Conservation (phyloP, 2,113 vertebrate species). For the Vimba vimba region DNA sequence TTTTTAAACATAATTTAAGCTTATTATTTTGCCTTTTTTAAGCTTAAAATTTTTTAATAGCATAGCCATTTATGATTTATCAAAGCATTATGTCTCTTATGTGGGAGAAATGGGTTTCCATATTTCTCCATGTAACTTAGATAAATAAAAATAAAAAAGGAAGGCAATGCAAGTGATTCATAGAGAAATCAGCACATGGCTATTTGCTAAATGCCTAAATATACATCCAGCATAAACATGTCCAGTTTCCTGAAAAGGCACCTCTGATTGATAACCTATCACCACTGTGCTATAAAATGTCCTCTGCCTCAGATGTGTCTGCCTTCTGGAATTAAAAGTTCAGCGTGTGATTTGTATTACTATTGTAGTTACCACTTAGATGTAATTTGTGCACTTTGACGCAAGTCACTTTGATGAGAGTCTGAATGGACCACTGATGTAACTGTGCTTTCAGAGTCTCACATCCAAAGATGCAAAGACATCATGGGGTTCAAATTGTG, state of each 20-base stretch:
- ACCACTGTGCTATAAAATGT: neutral
- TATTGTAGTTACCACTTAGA: neutral
- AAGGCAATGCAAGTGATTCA: neutral
- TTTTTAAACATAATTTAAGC: neutral
- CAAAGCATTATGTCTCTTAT: neutral
- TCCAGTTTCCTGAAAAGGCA: neutral
- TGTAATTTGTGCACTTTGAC: neutral
- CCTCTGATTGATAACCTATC: neutral
- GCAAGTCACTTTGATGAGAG: slow-evolving; percentile 2
- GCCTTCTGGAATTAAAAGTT: neutral
- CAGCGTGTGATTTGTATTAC: neutral
- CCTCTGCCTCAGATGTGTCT: neutral
- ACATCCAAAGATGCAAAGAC: neutral
- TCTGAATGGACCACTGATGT: neutral
- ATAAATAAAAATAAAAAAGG: neutral
- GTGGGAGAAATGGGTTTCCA: neutral
- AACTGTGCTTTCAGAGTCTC: neutral
- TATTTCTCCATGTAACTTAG: neutral
- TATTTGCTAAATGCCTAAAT: neutral
- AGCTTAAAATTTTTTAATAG: neutral
- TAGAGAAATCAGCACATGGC: neutral
- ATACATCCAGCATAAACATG: no score
- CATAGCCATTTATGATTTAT: neutral
- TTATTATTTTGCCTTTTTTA: neutral
- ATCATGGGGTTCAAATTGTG: neutral